Base-by-base conservation (phyloP, 1,140 invertebrate genomes). In the Vanessa atalanta region DNA sequence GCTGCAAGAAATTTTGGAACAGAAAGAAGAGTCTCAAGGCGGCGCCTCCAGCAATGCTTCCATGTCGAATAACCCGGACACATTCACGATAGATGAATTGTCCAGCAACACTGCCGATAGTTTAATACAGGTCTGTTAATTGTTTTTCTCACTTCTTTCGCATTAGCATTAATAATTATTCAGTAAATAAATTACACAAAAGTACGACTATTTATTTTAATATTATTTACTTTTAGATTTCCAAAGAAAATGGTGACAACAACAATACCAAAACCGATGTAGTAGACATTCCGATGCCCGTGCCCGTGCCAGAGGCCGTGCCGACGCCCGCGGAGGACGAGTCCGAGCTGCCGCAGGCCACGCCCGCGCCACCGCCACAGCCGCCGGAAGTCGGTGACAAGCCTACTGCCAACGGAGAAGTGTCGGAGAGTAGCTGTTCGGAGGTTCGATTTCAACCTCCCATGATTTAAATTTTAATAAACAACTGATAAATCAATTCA, bases 1-100 rank as follows among this genome's bases (percentile, higher is more conserved):
- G 79, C 83, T 96, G 6, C 94, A 96, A 85, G 95, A 95, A 85
- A 93, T 95, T 23, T 89, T 95, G 71, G 94, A 95, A 66, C 94
- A 93, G 73, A 94, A 94, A 72, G 94, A 94, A 75, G 93, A 94
- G 72, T 90, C 90, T 0, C 89, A 90, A 64, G 87, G 90, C 9
- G 88, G 85, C 0, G 55, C 82, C 15, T 89, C 91, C 7, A 83
- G 79, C 13, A 76, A 74, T 12, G 78, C 86, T 4, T 86, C 88
- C 7, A 81, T 84, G 26, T 70, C 73, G 61, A 87, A 85, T 65
- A 86, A 88, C 55, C 85, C 81, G 0, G 88, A 89, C 53, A 78
- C 88, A 48, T 72, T 88, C 68, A 89, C 83, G 51, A 89, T 91
- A 51, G 91, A 92, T 51, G 93, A 94, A 69, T 74, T 83, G 7